Conservation (phyloP, 2,888 invertebrate genomes). For the Rhorus exstirpatorius region DNA sequence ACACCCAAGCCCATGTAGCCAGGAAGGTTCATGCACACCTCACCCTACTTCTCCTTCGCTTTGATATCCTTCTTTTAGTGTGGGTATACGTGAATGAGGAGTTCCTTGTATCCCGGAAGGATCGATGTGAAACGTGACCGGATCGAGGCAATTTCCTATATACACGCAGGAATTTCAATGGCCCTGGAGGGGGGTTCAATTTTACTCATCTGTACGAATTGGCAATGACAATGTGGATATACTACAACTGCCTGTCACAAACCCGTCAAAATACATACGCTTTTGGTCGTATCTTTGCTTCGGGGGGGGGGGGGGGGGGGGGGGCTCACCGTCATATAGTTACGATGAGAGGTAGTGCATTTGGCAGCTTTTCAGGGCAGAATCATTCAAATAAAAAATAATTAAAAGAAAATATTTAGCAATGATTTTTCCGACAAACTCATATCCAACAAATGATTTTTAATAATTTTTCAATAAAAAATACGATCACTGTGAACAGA, state of each 20-base stretch:
- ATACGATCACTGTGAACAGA: too few relatives aligned
- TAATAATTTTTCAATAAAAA: too few relatives aligned
- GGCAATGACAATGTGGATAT: conserved; percentile 10
- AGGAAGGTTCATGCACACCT: conserved; percentile 10
- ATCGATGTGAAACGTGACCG: conserved; percentile 59
- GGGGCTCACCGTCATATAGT: conserved; percentile 31
- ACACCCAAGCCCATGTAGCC: conserved; percentile 21
- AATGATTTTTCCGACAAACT: too few relatives aligned
- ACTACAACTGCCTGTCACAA: conserved; percentile 19
- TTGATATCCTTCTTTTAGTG: conserved; percentile 31
- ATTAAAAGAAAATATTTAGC: background rate
- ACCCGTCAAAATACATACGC: background rate
- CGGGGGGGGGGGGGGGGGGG: conserved; percentile 1
- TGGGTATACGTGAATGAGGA: conserved; percentile 18
- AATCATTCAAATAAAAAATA: background rate
- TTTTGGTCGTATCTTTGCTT: conserved; percentile 6
- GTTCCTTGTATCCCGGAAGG: conserved; percentile 44
- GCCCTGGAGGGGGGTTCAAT: conserved; percentile 72
- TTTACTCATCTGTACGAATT: conserved; percentile 62
- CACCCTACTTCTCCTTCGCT: conserved; percentile 26
- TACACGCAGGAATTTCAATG: conserved; percentile 73
- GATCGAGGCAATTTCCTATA: conserved; percentile 76
- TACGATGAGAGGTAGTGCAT: conserved; percentile 5
- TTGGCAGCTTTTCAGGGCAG: background rate
- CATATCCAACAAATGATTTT: too few relatives aligned